Conservation (phyloP, 2,888 invertebrate genomes). For the Eristalis tenax region DNA sequence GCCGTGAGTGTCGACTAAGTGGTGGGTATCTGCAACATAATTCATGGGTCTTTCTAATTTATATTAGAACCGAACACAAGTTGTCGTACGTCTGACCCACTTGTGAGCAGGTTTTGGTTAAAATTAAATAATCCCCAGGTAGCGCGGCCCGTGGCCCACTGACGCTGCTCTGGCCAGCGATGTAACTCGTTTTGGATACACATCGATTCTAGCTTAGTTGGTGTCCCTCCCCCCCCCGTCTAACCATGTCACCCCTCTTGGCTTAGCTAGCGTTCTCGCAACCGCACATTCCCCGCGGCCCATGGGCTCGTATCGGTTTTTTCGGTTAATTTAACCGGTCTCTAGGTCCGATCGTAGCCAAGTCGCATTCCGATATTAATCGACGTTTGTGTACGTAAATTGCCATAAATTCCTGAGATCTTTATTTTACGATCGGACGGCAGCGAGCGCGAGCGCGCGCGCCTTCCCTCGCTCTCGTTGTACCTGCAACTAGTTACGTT, state of each 20-base stretch:
- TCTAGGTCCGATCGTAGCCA: slow-evolving; percentile 35
- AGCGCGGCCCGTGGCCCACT: slow-evolving; percentile 45
- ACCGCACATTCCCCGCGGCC: slow-evolving; percentile 33
- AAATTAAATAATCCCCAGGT: slow-evolving; percentile 59
- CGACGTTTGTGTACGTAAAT: slow-evolving; percentile 52
- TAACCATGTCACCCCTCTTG: no score
- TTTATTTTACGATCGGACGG: slow-evolving; percentile 37
- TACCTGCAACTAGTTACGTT: slow-evolving; percentile 28
- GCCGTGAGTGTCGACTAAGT: no score
- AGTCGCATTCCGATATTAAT: slow-evolving; percentile 60
- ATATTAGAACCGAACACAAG: slow-evolving; percentile 23
- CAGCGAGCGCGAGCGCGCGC: neutral
- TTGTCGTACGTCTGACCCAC: slow-evolving; percentile 44
- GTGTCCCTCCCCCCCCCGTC: slow-evolving; percentile 17
- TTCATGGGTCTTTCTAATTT: slow-evolving; percentile 36
- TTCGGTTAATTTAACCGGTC: slow-evolving; percentile 42
- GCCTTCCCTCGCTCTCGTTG: neutral
- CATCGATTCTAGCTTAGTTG: slow-evolving; percentile 29
- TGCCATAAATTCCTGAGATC: slow-evolving; percentile 65
- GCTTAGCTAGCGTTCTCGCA: no score
- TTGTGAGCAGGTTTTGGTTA: slow-evolving; percentile 48
- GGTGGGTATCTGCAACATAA: neutral
- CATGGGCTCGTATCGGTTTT: slow-evolving; percentile 4
- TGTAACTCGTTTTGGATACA: slow-evolving; percentile 57
- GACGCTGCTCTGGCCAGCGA: slow-evolving; percentile 12